A percentile compares a stretch with the other conserved stretches of the same genome.
Evolutionary conservation across 2,888 invertebrate genomes (phyloP).

Genomic region (Leptopilina drosophilae): DNA sequence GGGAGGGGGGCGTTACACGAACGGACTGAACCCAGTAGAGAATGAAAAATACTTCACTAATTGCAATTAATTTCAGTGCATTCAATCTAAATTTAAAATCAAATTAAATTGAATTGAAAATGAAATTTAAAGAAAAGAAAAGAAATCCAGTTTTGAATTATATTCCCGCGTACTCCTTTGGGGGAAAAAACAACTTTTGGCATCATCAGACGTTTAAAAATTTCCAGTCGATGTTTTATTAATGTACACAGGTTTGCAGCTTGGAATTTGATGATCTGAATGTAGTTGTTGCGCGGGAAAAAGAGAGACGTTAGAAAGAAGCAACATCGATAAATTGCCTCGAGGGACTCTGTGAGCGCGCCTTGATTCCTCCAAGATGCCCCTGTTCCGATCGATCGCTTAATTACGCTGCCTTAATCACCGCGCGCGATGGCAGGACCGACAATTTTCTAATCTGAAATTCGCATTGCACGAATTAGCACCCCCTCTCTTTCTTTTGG

Average conservation of each 20-base stretch:
- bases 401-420: slow-evolving; percentile 57
- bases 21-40: too few relatives aligned
- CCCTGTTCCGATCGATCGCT: slow-evolving; percentile 59
- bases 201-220: slow-evolving; percentile 1
- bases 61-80: too few relatives aligned
- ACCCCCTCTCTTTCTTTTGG: slow-evolving; percentile 8
- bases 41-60: too few relatives aligned
- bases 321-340: slow-evolving; percentile 66
- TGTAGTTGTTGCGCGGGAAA: slow-evolving; percentile 18
- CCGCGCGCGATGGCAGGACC: slow-evolving; percentile 44
- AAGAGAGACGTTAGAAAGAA: slow-evolving; percentile 36
- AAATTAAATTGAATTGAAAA: too few relatives aligned
- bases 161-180: too few relatives aligned
- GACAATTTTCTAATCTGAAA: slow-evolving; percentile 55
- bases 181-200: not conserved
- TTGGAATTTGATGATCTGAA: slow-evolving; percentile 22
- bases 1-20: too few relatives aligned
- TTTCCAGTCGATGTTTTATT: slow-evolving; percentile 27
- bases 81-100: too few relatives aligned
- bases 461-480: slow-evolving; percentile 46
- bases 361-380: slow-evolving; percentile 59
- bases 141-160: too few relatives aligned
- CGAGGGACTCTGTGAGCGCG: slow-evolving; percentile 68
- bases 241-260: slow-evolving; percentile 12
- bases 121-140: too few relatives aligned